A percentile compares a stretch with the other conserved stretches of the same genome.
Conservation (phyloP, 1,140 invertebrate genomes). For the Lysiphlebus fabarum region DNA sequence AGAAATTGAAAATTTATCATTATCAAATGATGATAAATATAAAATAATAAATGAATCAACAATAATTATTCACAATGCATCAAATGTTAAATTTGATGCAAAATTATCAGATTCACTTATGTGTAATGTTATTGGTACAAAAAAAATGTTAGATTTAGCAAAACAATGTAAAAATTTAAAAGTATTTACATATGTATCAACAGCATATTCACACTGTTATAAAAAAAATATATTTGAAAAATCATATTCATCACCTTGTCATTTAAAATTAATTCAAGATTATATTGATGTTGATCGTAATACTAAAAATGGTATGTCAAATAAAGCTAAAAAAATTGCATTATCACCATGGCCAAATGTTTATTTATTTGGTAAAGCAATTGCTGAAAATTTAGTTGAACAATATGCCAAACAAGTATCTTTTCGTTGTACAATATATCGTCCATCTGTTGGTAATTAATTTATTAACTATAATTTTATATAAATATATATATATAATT, state of each 20-base stretch:
- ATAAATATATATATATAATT: no score
- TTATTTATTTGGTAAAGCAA: conserved; percentile 61
- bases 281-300: conserved; percentile 40
- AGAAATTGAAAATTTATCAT: conserved; percentile 63
- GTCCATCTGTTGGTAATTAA: conserved; percentile 62
- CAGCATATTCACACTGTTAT: conserved; percentile 46
- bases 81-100: conserved; percentile 85
- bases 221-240: conserved; percentile 55
- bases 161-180: conserved; percentile 57
- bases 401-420: conserved; percentile 49
- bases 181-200: conserved; percentile 38
- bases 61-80: conserved; percentile 86
- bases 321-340: conserved; percentile 42
- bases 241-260: conserved; percentile 52
- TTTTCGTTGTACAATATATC: conserved; percentile 60
- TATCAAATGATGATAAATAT: conserved; percentile 62
- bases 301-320: conserved; percentile 29
- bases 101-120: conserved; percentile 65
- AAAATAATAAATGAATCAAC: conserved; percentile 59
- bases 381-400: conserved; percentile 60
- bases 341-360: conserved; percentile 59
- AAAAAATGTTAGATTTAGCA: conserved; percentile 62
- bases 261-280: conserved; percentile 51
- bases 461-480: no score
- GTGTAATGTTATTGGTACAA: conserved; percentile 63